Base-by-base conservation (phyloP, 2,113 vertebrate genomes). In the Gallinago undulata region DNA sequence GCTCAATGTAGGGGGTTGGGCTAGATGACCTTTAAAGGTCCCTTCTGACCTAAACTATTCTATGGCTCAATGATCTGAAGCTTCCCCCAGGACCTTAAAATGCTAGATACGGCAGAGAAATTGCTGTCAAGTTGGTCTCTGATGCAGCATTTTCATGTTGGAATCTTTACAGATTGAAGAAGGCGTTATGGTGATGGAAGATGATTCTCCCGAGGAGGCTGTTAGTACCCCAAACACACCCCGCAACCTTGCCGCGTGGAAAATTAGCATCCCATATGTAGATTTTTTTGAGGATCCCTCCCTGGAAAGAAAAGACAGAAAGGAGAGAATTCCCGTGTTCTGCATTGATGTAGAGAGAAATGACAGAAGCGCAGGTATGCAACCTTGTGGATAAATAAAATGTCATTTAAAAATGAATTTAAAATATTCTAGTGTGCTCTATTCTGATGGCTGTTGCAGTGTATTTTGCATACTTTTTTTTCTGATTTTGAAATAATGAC, bases 341-440 rank as follows among this genome's bases (percentile, higher is more conserved):
- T 99, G 98, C 98, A 99, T 99, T 96, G 98, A 99, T 39, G 99
- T 99, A 85, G 98, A 99, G 88, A 98, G 99, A 74, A 98, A 99
- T 33, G 99, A 99, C 95, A 97, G 99, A 90, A 98, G 97, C 95
- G 97, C 98, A 64, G 98, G 99, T 99, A 97, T 84, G 97, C 45
- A 35, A 0, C n/a, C 19, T 30, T 92, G 57, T 43, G 7, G 68
- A 25, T 76, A 50, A 30, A 18, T 30, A 39, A 79, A 81, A 31
- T 11, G 12, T 39, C 4, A 16, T 47, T 82, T 77, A 19, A 41
- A 90, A 76, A 22, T 25, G 6, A 91, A 19, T 48, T 79, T 15
- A 28, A 5, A 68, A 23, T 87, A 17, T 76, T 77, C 28, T 77
- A 10, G 2, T 8, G 5, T 84, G 53, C 37, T 50, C 8, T 62